These are phyloP conservation scores for Galeopterus variegatus DNA, from an alignment of 2,113 vertebrate species.

Conservation along the genomic window DNA sequence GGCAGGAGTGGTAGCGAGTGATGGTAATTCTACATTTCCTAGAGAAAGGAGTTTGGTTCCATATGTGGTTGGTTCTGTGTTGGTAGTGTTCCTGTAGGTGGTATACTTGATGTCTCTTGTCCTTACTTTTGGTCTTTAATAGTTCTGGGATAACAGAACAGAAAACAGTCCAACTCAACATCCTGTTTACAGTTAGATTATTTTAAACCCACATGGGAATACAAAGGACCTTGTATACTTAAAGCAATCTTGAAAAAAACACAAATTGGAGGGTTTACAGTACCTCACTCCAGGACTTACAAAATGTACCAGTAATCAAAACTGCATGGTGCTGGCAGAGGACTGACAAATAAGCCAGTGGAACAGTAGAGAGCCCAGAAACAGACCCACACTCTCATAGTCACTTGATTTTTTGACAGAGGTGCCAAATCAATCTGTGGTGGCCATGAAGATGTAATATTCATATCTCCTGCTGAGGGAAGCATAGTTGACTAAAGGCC, in stretches of 20 bases:
- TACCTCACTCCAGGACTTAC: background rate
- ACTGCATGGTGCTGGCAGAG: background rate
- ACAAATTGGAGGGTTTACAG: conserved; percentile 16
- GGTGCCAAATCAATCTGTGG: background rate
- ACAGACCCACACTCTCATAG: background rate
- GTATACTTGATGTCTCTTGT: background rate
- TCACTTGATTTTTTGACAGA: conserved; percentile 39
- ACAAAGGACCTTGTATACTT: background rate
- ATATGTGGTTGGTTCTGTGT: background rate
- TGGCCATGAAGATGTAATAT: background rate
- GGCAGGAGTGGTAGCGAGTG: background rate
- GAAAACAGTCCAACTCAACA: background rate
- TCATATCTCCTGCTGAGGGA: background rate
- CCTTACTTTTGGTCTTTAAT: background rate
- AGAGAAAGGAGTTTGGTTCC: background rate
- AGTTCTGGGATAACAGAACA: background rate
- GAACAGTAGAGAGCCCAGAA: background rate
- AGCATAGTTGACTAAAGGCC: background rate
- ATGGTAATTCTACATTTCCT: background rate
- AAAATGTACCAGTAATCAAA: conserved; percentile 11
- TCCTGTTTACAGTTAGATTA: conserved; percentile 13
- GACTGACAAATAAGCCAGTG: background rate
- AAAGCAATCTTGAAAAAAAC: conserved; percentile 6
- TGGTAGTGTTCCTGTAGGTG: background rate
- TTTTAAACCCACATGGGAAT: background rate